Evolutionary conservation across 2,888 invertebrate species (phyloP).

Genomic region (Cephonodes hylas): DNA sequence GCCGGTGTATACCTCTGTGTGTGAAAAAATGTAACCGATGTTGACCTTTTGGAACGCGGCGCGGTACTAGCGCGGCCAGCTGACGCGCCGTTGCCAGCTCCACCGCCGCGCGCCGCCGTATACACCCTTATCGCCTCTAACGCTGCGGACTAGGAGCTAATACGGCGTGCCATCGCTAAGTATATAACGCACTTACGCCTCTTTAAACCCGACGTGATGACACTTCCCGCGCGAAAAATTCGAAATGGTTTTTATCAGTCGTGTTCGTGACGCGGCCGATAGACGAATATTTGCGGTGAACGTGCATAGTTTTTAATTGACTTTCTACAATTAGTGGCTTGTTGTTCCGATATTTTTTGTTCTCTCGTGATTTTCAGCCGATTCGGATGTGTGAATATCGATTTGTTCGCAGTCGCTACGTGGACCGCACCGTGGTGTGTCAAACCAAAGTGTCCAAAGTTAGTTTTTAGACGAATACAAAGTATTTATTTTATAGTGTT

Average conservation of each 20-base stretch:
- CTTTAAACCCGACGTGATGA: slow-evolving; percentile 57
- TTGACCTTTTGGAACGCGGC: slow-evolving; percentile 77
- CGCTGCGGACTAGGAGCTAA: slow-evolving; percentile 37
- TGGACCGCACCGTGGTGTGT: slow-evolving; percentile 4
- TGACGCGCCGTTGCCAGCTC: slow-evolving; percentile 78
- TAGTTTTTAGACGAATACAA: slow-evolving; percentile 24
- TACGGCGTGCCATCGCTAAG: slow-evolving; percentile 50
- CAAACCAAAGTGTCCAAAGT: slow-evolving; percentile 62
- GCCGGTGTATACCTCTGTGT: slow-evolving; percentile 43
- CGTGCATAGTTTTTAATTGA: slow-evolving; percentile 30
- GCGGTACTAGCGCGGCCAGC: slow-evolving; percentile 76
- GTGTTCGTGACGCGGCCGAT: slow-evolving; percentile 42
- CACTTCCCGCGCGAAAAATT: slow-evolving; percentile 80
- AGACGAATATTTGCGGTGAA: slow-evolving; percentile 5
- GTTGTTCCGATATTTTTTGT: slow-evolving; percentile 26
- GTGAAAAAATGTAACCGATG: slow-evolving; percentile 75
- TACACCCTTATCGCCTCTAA: slow-evolving; percentile 73
- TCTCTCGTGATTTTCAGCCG: slow-evolving; percentile 22
- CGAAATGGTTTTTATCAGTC: slow-evolving; percentile 79
- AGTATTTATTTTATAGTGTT: background rate
- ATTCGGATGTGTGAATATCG: slow-evolving; percentile 13
- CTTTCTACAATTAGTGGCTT: slow-evolving; percentile 34
- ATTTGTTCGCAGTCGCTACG: slow-evolving; percentile 9
- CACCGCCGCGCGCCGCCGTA: slow-evolving; percentile 50
- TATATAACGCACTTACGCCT: slow-evolving; percentile 74